These are phyloP conservation scores for Drosophila macrospina DNA, from an alignment of 2,888 invertebrate species.

Conservation along the genomic window DNA sequence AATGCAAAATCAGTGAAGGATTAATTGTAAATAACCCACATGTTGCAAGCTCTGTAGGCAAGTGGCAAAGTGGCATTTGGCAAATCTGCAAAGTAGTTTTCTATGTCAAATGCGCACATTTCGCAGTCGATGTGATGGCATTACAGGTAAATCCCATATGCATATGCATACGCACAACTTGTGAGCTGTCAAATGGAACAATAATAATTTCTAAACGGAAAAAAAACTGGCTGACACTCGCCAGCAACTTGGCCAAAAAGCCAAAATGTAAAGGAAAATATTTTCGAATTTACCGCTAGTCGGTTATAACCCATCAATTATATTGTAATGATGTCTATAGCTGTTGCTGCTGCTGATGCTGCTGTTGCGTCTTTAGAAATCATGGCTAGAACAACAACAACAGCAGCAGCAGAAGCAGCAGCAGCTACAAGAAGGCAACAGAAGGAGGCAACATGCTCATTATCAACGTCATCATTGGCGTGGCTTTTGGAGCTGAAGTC, in stretches of 20 bases:
- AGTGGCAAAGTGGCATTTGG: not conserved
- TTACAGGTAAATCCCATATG: constrained; percentile 37
- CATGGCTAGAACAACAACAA: constrained; percentile 47
- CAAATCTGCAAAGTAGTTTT: constrained; percentile 59
- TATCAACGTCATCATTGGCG: constrained; percentile 75
- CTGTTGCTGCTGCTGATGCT: constrained; percentile 32
- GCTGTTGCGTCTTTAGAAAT: constrained; percentile 64
- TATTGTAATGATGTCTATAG: constrained; percentile 81
- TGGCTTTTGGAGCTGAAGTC: constrained; percentile 48
- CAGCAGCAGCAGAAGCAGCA: constrained; percentile 21
- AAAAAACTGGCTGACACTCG: constrained; percentile 44
- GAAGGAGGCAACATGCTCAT: constrained; percentile 72
- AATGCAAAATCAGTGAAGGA: constrained; percentile 3
- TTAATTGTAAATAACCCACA: not conserved
- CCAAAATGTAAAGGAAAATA: constrained; percentile 52
- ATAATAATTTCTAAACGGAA: constrained; percentile 67
- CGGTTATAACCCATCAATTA: constrained; percentile 83
- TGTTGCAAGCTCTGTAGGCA: not conserved
- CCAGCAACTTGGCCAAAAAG: constrained; percentile 51
- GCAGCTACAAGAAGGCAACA: constrained; percentile 7
- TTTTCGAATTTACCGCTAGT: constrained; percentile 75
- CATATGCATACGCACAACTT: constrained; percentile 68
- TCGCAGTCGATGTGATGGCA: constrained; percentile 56
- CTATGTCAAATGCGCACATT: constrained; percentile 54
- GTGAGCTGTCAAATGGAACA: constrained; percentile 72